These are phyloP conservation scores for Dolichomitus sp. DNA, from an alignment of 2,888 invertebrate genomes.

Conservation along the genomic window DNA sequence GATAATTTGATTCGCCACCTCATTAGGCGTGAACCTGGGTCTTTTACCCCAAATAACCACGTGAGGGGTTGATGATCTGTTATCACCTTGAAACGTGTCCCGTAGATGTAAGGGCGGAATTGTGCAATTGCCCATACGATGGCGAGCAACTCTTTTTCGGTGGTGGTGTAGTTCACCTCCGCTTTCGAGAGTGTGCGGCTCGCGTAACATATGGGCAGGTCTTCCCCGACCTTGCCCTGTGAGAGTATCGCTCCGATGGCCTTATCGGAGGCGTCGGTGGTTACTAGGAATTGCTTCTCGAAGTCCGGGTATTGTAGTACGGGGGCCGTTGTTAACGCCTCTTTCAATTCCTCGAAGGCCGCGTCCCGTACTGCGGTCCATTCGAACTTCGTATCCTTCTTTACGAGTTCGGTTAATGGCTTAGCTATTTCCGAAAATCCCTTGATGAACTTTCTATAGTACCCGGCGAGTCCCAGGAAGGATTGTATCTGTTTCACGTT, in stretches of 20 bases:
- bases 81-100: background rate
- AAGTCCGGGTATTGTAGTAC: slow-evolving; percentile 76
- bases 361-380: no score
- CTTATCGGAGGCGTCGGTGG: slow-evolving; percentile 77
- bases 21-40: slow-evolving; percentile 33
- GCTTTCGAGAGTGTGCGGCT: slow-evolving; percentile 70
- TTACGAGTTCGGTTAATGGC: background rate
- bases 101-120: background rate
- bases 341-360: no score
- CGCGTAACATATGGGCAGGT: slow-evolving; percentile 79
- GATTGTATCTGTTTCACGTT: slow-evolving; percentile 65
- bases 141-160: slow-evolving; percentile 37
- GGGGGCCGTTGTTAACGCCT: no score
- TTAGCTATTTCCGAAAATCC: slow-evolving; percentile 68
- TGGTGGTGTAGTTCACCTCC: slow-evolving; percentile 33
- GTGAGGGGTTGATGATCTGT: background rate
- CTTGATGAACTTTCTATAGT: slow-evolving; percentile 64
- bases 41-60: background rate
- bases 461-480: slow-evolving; percentile 72
- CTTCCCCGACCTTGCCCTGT: slow-evolving; percentile 44
- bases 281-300: slow-evolving; percentile 72
- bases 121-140: slow-evolving; percentile 38
- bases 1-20: background rate
- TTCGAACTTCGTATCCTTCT: no score
- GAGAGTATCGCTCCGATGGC: background rate